Evolutionary conservation across 2,797 vertebrate species (phyloP).

Genomic region (Hipposideros larvatus): DNA sequence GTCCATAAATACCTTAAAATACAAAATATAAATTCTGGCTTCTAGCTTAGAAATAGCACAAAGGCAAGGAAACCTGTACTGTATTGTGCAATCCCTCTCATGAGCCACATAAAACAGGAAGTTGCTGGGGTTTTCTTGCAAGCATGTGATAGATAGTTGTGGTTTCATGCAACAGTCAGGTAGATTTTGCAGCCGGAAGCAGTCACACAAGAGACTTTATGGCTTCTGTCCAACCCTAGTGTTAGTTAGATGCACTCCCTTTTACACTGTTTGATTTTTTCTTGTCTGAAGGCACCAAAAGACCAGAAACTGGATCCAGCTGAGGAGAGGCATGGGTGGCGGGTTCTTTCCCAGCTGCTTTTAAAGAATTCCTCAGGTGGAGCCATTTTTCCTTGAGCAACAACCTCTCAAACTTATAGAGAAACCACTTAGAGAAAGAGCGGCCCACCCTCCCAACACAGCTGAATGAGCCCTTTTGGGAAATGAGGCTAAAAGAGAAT

Average conservation of each 20-base stretch:
- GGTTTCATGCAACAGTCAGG: conserved; percentile 76
- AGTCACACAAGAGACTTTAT: not conserved
- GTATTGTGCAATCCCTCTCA: conserved; percentile 71
- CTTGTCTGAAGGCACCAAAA: not conserved
- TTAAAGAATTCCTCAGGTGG: not conserved
- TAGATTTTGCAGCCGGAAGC: conserved; percentile 71
- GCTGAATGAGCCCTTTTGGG: conserved; percentile 54
- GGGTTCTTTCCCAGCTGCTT: not conserved
- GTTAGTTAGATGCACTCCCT: not conserved
- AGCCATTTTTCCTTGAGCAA: conserved; percentile 41
- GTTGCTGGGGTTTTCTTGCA: conserved; percentile 80
- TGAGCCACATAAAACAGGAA: conserved; percentile 84
- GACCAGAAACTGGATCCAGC: not conserved
- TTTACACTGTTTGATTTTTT: not conserved
- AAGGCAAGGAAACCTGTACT: conserved; percentile 23
- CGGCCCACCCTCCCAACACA: not conserved
- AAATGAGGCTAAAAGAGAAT: conserved; percentile 16
- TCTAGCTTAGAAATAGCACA: conserved; percentile 22
- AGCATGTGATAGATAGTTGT: conserved; percentile 58
- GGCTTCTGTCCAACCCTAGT: not conserved
- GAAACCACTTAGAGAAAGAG: conserved; percentile 29
- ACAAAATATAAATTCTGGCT: not conserved
- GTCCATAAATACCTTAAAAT: not conserved
- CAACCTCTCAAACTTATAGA: conserved; percentile 37
- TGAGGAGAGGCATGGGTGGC: conserved; percentile 6